Evolutionary conservation across 2,888 invertebrate species (phyloP), one percentile per base, ranked within the genome.

Genomic region (Andrena bucephala): DNA sequence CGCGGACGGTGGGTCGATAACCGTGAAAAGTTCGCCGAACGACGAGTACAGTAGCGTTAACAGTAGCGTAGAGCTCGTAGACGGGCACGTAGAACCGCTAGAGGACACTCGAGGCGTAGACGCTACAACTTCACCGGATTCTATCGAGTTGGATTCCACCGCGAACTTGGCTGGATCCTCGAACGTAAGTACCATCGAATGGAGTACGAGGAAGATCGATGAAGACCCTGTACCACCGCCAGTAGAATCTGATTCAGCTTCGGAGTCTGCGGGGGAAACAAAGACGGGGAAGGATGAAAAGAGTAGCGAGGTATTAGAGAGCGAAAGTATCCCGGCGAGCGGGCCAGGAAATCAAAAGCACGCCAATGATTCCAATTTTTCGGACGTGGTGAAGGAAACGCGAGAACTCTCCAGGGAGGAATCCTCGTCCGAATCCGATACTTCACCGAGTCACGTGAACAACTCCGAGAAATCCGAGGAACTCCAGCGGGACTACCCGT

Each of bases 401-500:
- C 80, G 79, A 63, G 88, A 88, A 60, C 87, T 88, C 29, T 85
- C 88, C 10, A 70, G 85, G 7, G 88, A 88, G 68, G 83, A 83
- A 36, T 78, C 84, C n/a, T 84, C 89, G 13, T 54, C 83, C 27
- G 90, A 88, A 65, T 75, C 79, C 16, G 87, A 83, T 48, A 20
- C 54, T 8, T 62, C 54, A 20, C 66, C 65, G n/a, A 73, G 31
- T 57, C 52, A 33, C n/a, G 50, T 27, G 71, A 86, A 72, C n/a
- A 69, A 54, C 31, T 79, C 82, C 33, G 86, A 92, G 77, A 90
- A 89, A 71, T 90, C 92, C 27, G 94, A 94, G 82, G 91, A 93
- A 36, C 86, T 94, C 1, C 94, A 94, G 70, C 92, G 93, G 63
- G 95, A 95, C 89, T 94, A 93, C 81, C 94, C 94, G 0, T 84